These are phyloP conservation scores for Meloe dianella DNA, from an alignment of 2,888 invertebrate genomes.

Conservation along the genomic window DNA sequence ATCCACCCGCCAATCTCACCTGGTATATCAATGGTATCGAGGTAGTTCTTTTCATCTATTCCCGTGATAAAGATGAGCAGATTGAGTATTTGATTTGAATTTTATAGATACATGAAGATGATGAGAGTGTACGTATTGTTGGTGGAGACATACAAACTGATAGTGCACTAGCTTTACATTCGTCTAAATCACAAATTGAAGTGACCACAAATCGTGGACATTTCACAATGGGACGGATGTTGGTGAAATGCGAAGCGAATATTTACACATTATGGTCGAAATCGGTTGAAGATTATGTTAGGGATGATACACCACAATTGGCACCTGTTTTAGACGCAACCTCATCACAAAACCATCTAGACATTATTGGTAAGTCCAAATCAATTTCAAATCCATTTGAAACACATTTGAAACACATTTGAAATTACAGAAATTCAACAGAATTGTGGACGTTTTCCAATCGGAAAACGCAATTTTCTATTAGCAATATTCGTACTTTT, in stretches of 20 bases:
- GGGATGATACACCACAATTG: slow-evolving; percentile 52
- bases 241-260: slow-evolving; percentile 50
- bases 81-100: not conserved
- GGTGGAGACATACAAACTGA: slow-evolving; percentile 43
- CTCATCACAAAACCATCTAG: slow-evolving; percentile 55
- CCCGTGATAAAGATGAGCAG: not conserved
- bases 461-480: slow-evolving; percentile 11
- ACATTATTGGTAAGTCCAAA: slow-evolving; percentile 37
- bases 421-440: not conserved
- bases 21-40: slow-evolving; percentile 60
- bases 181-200: slow-evolving; percentile 51
- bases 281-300: slow-evolving; percentile 47
- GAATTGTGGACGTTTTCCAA: slow-evolving; percentile 5
- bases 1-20: slow-evolving; percentile 59
- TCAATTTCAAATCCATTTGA: too few species aligned
- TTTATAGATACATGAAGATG: slow-evolving; percentile 44
- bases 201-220: slow-evolving; percentile 48
- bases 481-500: slow-evolving; percentile 5
- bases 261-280: slow-evolving; percentile 52
- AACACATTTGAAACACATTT: not conserved
- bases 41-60: slow-evolving; percentile 42
- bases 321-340: slow-evolving; percentile 57
- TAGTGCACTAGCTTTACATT: slow-evolving; percentile 43
- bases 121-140: slow-evolving; percentile 44
- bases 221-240: slow-evolving; percentile 50